phyloP scores from a whole-genome alignment of 2,113 vertebrate genomes.

The Clarias batrachus region DNA sequence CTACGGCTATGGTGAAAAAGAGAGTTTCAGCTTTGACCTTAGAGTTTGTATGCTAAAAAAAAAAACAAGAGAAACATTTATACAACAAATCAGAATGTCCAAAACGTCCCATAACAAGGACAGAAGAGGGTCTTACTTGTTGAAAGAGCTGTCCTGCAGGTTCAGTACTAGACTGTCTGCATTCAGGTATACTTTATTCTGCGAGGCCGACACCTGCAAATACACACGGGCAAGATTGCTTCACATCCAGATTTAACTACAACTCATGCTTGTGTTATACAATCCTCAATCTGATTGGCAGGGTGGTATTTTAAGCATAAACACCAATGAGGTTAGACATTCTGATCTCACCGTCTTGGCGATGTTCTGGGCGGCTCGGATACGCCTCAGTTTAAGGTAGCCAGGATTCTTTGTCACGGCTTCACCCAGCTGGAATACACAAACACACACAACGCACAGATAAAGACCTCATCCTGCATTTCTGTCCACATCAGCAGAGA shows the following conservation, averaged over 20 bases:
- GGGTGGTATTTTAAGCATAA: neutral
- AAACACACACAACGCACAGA: constrained; percentile 22
- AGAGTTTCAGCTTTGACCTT: neutral
- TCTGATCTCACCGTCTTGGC: constrained; percentile 84
- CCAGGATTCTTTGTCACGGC: constrained; percentile 79
- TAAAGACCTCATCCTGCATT: neutral
- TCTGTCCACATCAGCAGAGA: constrained; percentile 29
- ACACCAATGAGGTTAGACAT: neutral
- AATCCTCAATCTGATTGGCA: neutral
- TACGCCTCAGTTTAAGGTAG: constrained; percentile 90
- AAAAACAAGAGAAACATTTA: neutral
- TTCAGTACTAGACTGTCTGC: constrained; percentile 91
- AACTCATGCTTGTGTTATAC: neutral
- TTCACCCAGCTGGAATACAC: constrained; percentile 70
- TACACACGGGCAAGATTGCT: neutral
- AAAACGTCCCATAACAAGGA: neutral
- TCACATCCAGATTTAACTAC: neutral
- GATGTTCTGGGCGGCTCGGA: constrained; percentile 90
- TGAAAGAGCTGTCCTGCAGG: constrained; percentile 83
- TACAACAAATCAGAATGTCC: neutral
- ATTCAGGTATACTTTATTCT: constrained; percentile 90
- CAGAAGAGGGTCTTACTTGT: constrained; percentile 73
- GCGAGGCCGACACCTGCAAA: constrained; percentile 81
- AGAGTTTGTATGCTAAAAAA: neutral
- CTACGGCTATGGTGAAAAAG: neutral